These are phyloP conservation scores for Lampris incognitus DNA, from an alignment of 2,113 vertebrate genomes.

Conservation along the genomic window DNA sequence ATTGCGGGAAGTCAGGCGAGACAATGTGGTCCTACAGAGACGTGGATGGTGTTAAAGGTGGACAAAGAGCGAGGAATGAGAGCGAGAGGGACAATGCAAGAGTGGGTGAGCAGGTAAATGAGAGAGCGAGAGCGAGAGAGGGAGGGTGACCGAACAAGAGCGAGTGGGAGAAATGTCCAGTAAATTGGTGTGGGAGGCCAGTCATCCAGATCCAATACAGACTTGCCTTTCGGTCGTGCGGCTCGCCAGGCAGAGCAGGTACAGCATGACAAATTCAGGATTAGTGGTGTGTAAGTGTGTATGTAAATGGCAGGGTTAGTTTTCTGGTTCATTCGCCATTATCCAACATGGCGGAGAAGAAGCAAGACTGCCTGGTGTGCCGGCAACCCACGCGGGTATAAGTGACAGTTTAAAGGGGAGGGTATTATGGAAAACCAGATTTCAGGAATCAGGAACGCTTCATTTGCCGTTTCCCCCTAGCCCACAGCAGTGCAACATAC, in stretches of 20 bases:
- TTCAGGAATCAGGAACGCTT: no score
- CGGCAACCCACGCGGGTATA: not conserved
- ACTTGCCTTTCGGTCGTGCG: slow-evolving; percentile 22
- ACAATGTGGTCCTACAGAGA: no score
- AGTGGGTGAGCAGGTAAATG: no score
- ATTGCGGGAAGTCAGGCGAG: no score
- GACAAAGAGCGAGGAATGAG: no score
- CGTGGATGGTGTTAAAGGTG: no score
- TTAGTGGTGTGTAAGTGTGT: slow-evolving; percentile 26
- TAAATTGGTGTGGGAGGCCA: slow-evolving; percentile 51
- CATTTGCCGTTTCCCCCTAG: no score
- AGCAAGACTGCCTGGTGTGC: not conserved
- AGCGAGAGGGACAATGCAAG: no score
- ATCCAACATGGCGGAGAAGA: not conserved
- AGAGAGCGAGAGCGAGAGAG: no score
- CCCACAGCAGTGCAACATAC: no score
- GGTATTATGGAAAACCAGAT: no score
- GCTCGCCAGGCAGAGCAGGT: slow-evolving; percentile 38
- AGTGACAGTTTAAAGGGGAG: slow-evolving; percentile 7
- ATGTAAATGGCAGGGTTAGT: no score
- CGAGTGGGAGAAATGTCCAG: slow-evolving; percentile 11
- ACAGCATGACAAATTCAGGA: slow-evolving; percentile 38
- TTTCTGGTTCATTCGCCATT: not conserved
- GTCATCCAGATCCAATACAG: slow-evolving; percentile 43
- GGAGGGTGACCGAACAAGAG: not conserved